Base-by-base conservation (phyloP, 1,140 invertebrate species). In the Pseudobourletiella spinata region DNA sequence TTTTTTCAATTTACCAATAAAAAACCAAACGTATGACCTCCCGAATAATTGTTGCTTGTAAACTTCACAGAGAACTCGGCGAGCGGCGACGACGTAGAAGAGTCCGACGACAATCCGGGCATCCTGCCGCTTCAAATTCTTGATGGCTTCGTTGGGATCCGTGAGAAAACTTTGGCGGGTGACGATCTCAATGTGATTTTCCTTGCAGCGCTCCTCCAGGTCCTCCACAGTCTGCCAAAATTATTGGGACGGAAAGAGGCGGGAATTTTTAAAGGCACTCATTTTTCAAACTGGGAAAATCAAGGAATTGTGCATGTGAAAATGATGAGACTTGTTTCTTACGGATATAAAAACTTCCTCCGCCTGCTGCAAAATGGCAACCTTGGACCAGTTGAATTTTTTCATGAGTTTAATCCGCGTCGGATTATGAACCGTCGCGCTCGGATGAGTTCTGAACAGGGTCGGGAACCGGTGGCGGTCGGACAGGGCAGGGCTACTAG, bases 291-390 rank as follows among this genome's bases (percentile, higher is more conserved):
- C n/a, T n/a, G n/a, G n/a, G n/a, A n/a, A n/a, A n/a, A n/a, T n/a
- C n/a, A n/a, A n/a, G n/a, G n/a, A n/a, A n/a, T n/a, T n/a, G n/a
- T n/a, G n/a, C n/a, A n/a, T n/a, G n/a, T n/a, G n/a, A n/a, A n/a
- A n/a, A n/a, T n/a, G n/a, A n/a, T n/a, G n/a, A n/a, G 3, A 15
- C 14, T 14, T 28, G 8, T 57, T 57, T 20, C 83, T 82, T 77
- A 95, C 91, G 67, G 95, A 98, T 74, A 95, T 96, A 76, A 99
- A 99, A 3, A 99, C 92, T 82, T 99, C 97, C 77, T 99, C 95
- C 0, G 95, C 95, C 77, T 98, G 93, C 72, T 98, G 94, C 35
- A 99, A 77, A 66, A 98, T 98, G 22, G 95, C 95, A 28, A 99
- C 92, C 43, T 91, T 80, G 18, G 88, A 93, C 96, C 96, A 99